phyloP scores from a whole-genome alignment of 2,888 invertebrate genomes.

The Cerastoderma edule region DNA sequence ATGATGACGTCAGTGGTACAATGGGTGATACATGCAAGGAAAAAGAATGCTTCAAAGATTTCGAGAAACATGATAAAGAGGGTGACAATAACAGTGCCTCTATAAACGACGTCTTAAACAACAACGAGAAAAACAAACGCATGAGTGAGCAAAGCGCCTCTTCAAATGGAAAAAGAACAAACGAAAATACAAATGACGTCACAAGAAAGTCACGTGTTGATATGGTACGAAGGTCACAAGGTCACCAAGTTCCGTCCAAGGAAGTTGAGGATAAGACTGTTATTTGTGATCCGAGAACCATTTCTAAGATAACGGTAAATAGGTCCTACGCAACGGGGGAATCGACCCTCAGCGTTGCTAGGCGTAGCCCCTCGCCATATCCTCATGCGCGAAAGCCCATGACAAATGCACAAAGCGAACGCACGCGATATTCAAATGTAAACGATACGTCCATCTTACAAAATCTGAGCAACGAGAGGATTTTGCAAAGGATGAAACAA shows the following conservation, averaged over 20 bases:
- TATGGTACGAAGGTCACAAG: background rate
- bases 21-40: too few relatives aligned
- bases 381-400: conserved; percentile 27
- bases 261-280: conserved; percentile 27
- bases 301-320: conserved; percentile 50
- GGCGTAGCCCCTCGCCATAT: conserved; percentile 46
- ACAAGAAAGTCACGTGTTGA: conserved; percentile 9
- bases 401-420: conserved; percentile 5
- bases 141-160: background rate
- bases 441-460: conserved; percentile 34
- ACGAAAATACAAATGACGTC: background rate
- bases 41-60: too few relatives aligned
- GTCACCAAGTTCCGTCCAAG: conserved; percentile 6
- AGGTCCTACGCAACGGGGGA: conserved; percentile 57
- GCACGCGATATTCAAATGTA: background rate
- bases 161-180: background rate
- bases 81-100: background rate
- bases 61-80: background rate
- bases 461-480: conserved; percentile 49
- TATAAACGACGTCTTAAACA: conserved; percentile 34
- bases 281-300: conserved; percentile 22
- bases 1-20: too few relatives aligned
- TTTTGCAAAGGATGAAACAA: conserved; percentile 36
- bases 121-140: conserved; percentile 31
- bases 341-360: conserved; percentile 51